Conservation (phyloP, 2,797 vertebrate genomes). For the Phoebastria nigripes region DNA sequence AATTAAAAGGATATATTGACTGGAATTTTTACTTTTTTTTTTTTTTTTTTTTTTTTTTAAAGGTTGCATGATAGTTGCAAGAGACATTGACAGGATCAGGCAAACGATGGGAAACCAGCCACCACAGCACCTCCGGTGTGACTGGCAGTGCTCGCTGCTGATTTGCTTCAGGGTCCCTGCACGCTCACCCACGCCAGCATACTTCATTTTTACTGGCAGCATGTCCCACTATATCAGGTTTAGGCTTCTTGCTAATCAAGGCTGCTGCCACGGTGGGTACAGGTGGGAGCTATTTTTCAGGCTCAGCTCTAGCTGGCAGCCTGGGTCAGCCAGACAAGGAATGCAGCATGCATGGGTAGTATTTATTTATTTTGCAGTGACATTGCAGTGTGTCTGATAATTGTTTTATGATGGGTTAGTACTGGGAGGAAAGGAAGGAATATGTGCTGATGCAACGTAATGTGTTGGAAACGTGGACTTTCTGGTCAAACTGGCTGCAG, state of each 20-base stretch:
- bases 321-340: background rate
- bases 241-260: conserved; percentile 1
- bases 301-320: background rate
- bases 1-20: conserved; percentile 68
- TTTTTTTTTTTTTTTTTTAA: background rate
- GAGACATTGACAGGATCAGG: conserved; percentile 23
- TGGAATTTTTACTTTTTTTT: conserved; percentile 27
- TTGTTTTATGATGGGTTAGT: background rate
- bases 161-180: conserved; percentile 44
- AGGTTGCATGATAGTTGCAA: background rate
- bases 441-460: background rate
- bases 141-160: background rate
- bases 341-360: background rate
- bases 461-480: background rate
- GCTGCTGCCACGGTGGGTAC: conserved; percentile 29
- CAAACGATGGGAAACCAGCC: background rate
- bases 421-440: background rate
- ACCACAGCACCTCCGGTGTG: background rate
- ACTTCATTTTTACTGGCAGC: conserved; percentile 34
- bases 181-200: conserved; percentile 1
- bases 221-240: background rate
- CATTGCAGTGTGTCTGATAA: background rate
- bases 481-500: background rate
- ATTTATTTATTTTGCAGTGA: background rate
- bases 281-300: conserved; percentile 33